Base-by-base conservation (phyloP, 2,113 vertebrate genomes). In the Pedionomus torquatus region DNA sequence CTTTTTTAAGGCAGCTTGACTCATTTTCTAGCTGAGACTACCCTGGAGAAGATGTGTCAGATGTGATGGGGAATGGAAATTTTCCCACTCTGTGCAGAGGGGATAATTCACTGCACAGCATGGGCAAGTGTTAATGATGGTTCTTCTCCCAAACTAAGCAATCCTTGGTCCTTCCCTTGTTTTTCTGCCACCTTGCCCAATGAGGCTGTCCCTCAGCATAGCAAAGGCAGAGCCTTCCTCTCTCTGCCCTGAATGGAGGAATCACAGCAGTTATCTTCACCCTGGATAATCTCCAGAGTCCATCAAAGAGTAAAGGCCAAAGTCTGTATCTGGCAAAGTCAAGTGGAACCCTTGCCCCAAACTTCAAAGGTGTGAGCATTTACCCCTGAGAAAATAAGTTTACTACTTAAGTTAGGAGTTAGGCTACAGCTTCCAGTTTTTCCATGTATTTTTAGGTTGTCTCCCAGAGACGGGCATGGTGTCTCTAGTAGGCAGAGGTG, bases 311-410 rank as follows among this genome's bases (percentile, higher is more conserved):
- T 60, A 68, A 91, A 75, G 77, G 74, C 65, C 77, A 95, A 83
- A 87, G 70, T 46, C 70, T n/a, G 54, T 31, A 63, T 91, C 72
- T 30, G 79, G 49, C 21, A 3, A 90, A 88, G 20, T 63, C 71
- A 83, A 95, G 44, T 33, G 70, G 94, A 89, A 96, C 54, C 66
- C 46, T 85, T 92, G 93, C 83, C 95, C 94, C 66, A 43, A 74
- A 89, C 93, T 96, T 96, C 96, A 96, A 97, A 97, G 24, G 13
- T 57, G 89, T 57, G 61, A 82, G 48, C 52, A 69, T 91, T 92
- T 85, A 95, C 70, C 87, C 70, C 74, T 70, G 58, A 80, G 83
- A 89, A 96, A 96, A 92, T 77, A 83, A 57, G 82, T 87, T 77
- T 74, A 61, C 89, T 49, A 75, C 54, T 91, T 72, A 55, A 83